Base-by-base conservation (phyloP, 2,113 vertebrate genomes). In the Peromyscus californicus region DNA sequence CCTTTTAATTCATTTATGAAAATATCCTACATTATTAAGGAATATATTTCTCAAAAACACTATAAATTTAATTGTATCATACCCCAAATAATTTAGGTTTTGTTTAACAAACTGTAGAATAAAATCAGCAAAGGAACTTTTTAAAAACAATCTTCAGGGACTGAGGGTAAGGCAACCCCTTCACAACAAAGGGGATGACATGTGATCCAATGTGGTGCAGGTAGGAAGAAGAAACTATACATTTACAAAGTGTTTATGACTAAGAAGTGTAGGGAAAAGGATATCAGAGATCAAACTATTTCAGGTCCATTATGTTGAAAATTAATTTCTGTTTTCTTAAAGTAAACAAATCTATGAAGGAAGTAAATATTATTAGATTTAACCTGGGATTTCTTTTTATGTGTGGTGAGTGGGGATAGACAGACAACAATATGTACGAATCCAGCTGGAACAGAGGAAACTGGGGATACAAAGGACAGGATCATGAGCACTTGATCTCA, bases 1-100 rank as follows among this genome's bases (percentile, higher is more conserved):
- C 26, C 4, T 2, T 59, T 93, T 78, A 78, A 78, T 83, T 90
- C 24, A 90, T 78, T 89, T 94, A 33, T 88, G 54, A 94, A 94
- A 16, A 57, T 59, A 45, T 5, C 0, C 5, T 61, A 10, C n/a
- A 83, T 39, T 33, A 70, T 48, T 10, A 79, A 78, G 75, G 3
- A 57, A 13, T 12, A 26, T 42, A 61, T 42, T 93, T 96, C 61
- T 90, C 33, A 91, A 92, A 90, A 93, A 65, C 1, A 67, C 36
- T 79, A 48, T 16, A 19, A 42, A 54, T 17, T 54, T 74, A 90
- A 72, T 70, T 70, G 48, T 10, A 69, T 51, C 89, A n/a, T 90
- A 51, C 63, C 7, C 1, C 74, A 85, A 87, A 85, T 12, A 76
- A 4, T 74, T 91, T 80, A 84, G 19, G 76, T 16, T 72, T 82